Evolutionary conservation across 2,797 vertebrate species (phyloP), one percentile per base, ranked within the genome.

Genomic region (Podarcis lilfordi): DNA sequence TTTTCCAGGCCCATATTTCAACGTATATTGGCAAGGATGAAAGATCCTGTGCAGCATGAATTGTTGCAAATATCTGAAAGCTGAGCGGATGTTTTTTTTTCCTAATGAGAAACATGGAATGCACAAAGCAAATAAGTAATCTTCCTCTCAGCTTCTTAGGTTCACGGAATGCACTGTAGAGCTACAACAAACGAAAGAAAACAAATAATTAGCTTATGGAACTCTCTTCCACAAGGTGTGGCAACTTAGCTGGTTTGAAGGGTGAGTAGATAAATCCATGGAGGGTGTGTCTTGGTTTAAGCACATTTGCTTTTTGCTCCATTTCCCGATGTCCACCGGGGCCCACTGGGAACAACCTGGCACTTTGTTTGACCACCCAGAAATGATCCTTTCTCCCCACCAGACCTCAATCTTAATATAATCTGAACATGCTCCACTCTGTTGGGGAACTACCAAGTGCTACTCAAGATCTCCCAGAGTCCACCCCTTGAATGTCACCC

Each of bases 1-100:
- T 21, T n/a, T 66, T 72, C 85, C 64, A 86, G 74, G 85, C 27
- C 61, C 89, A 29, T 13, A 76, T 90, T 84, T 91, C n/a, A 74
- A 74, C 1, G 0, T 64, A 79, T 40, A 71, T 15, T 35, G 8
- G 35, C 8, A 89, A 84, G 59, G 1, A 5, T 27, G 64, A 78
- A 50, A 81, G 25, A 88, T 84, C 32, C 21, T 21, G 23, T 29
- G 32, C 25, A 2, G 2, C 1, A 35, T 76, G 81, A 17, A 35
- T 84, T 69, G 85, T 86, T 64, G 29, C 64, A 50, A 21, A 84
- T 5, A 0, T 6, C 0, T 13, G 77, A 55, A 35, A 84, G 50
- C 13, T 4, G 78, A 77, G 76, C 64, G 55, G 29, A 64, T n/a
- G 19, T 77, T 3, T 64, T 21, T 21, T 77, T 1, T 66, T n/a